Evolutionary conservation across 2,888 invertebrate species (phyloP), one percentile per base, ranked within the genome.

Genomic region (Bombylius major): DNA sequence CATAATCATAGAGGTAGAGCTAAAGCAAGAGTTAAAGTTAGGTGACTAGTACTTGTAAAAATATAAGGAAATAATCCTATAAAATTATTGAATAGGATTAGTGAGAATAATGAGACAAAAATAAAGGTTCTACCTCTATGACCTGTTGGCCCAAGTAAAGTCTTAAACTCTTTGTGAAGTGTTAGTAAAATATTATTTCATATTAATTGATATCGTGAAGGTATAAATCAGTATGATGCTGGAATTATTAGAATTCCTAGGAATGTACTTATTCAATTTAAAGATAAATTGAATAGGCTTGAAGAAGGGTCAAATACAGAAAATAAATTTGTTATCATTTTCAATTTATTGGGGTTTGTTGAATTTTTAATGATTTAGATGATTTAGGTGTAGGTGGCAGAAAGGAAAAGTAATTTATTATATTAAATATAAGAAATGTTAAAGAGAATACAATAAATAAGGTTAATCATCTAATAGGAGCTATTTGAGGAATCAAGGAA

Each of bases 401-500:
- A 66, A 70, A 74, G 65, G 72, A 71, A 67, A 72, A 80, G 70
- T 77, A 79, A 71, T 78, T 79, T 72, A 78, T 65, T 63, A 75
- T 71, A 69, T 76, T 77, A 71, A 79, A 76, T 65, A 78, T 63
- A 61, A 79, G 64, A 69, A 79, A 77, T 64, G 73, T 70, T 53
- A 68, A 49, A 56, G 64, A 65, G 66, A 76, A 75, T 54, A 71
- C 60, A 60, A 76, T 57, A 66, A 71, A 73, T 68, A 77, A 64
- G 42, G 61, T 62, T 63, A 76, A 62, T 77, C 78, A 80, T 61
- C 75, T 77, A 71, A 83, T 74, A 7, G 83, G 82, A 45, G 78
- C 77, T 81, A 84, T 82, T 80, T 84, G 84, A 56, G 83, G 83
- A 0, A 84, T 82, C 72, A 79, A 82, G 80, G 78, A 79, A 78